Conservation (phyloP, 1,140 invertebrate genomes). For the Nylanderia fulva region DNA sequence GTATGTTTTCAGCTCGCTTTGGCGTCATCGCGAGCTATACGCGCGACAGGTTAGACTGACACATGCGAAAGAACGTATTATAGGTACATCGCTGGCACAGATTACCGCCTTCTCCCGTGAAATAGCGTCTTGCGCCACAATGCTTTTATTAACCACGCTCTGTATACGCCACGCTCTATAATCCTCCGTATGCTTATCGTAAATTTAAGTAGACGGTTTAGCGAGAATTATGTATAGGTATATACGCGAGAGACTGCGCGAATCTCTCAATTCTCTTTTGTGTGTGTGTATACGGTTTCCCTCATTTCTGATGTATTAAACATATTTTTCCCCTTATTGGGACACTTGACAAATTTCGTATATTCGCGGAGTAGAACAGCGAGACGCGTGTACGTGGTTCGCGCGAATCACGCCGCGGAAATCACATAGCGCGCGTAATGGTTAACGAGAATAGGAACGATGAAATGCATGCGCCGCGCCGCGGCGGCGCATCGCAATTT, state of each 20-base stretch:
- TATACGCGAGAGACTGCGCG: background rate
- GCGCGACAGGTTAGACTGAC: conserved; percentile 21
- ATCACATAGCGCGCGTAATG: conserved; percentile 40
- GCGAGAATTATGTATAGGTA: background rate
- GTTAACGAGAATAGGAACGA: conserved; percentile 39
- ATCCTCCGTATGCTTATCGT: background rate
- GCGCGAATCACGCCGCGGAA: conserved; percentile 16
- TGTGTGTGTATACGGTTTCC: too few relatives aligned
- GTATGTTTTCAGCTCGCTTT: conserved; percentile 76
- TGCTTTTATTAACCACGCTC: conserved; percentile 41
- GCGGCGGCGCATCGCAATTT: conserved; percentile 32
- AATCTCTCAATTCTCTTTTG: background rate
- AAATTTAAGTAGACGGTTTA: conserved; percentile 10
- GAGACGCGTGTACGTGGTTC: background rate
- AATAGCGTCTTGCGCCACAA: conserved; percentile 34
- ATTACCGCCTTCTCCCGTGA: conserved; percentile 5
- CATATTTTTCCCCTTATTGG: background rate
- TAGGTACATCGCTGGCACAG: background rate
- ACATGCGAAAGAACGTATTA: conserved; percentile 13
- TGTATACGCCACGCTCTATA: background rate
- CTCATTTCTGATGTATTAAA: background rate
- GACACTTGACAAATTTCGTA: background rate
- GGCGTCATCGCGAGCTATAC: conserved; percentile 65
- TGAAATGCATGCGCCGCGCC: conserved; percentile 35
- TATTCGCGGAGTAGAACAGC: background rate